phyloP scores from a whole-genome alignment of 1,140 invertebrate species.

The Paraescarpia echinospica region DNA sequence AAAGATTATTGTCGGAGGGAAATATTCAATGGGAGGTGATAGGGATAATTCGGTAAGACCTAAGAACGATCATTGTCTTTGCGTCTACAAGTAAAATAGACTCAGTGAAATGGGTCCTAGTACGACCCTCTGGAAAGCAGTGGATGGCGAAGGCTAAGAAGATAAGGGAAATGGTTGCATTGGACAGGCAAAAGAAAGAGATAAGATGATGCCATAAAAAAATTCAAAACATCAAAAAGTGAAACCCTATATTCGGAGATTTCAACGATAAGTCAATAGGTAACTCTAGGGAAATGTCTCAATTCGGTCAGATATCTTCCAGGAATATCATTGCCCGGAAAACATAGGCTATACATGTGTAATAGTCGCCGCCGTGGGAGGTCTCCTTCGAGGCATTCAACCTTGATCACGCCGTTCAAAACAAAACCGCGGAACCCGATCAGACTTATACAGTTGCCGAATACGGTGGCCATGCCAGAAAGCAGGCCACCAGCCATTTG shows the following conservation, averaged over 20 bases:
- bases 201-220: not conserved
- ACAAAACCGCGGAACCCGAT: not conserved
- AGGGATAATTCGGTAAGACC: not conserved
- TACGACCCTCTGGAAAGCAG: not conserved
- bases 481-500: not conserved
- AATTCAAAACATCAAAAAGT: not conserved
- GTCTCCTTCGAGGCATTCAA: not conserved
- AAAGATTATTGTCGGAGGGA: not conserved
- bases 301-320: not conserved
- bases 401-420: not conserved
- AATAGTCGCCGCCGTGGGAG: not conserved
- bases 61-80: not conserved
- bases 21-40: not conserved
- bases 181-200: not conserved
- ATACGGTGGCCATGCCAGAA: not conserved
- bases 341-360: not conserved
- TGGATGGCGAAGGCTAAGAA: not conserved
- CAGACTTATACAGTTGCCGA: not conserved
- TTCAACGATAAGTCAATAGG: not conserved
- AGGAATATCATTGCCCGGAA: not conserved
- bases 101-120: not conserved
- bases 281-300: not conserved
- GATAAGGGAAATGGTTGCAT: not conserved
- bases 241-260: not conserved
- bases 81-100: not conserved